Percentiles rank a stretch among this genome's conserved stretches.
phyloP scores from a whole-genome alignment of 2,113 vertebrate genomes.

The Sphyrna mokarran region DNA sequence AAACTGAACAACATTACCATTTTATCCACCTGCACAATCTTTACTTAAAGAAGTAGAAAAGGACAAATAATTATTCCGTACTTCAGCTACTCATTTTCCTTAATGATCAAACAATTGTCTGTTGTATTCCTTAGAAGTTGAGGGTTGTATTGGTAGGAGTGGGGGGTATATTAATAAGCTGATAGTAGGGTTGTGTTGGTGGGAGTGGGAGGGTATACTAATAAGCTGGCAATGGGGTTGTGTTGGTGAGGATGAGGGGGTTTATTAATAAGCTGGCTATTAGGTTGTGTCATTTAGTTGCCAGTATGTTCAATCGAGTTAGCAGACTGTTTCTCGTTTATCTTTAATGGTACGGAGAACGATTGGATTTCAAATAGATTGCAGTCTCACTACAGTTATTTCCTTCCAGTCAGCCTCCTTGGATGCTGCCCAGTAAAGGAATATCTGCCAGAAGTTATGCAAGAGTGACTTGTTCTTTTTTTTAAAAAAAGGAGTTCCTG shows the following conservation, averaged over 20 bases:
- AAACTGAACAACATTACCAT: background rate
- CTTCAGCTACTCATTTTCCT: background rate
- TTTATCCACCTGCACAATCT: slow-evolving; percentile 5
- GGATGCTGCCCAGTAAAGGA: background rate
- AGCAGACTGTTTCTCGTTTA: background rate
- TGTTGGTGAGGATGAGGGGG: background rate
- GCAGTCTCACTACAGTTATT: background rate
- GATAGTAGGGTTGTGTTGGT: background rate
- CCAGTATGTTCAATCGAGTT: background rate
- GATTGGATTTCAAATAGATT: slow-evolving; percentile 22
- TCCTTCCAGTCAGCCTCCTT: background rate
- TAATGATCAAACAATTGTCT: background rate
- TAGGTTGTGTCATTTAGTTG: background rate
- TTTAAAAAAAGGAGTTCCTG: background rate
- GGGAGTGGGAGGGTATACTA: background rate
- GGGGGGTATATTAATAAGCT: background rate
- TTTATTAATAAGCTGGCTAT: background rate
- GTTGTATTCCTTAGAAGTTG: background rate
- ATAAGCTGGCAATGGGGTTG: background rate
- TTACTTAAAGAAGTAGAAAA: background rate
- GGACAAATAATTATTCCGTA: slow-evolving; percentile 6
- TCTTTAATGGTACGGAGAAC: background rate
- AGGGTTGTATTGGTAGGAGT: background rate
- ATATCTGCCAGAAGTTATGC: slow-evolving; percentile 3
- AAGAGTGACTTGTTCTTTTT: background rate